Base-by-base conservation (phyloP, 30 jellyfish, hydroid and myxozoan genomes). In the Pseudorhiza aurosa region DNA sequence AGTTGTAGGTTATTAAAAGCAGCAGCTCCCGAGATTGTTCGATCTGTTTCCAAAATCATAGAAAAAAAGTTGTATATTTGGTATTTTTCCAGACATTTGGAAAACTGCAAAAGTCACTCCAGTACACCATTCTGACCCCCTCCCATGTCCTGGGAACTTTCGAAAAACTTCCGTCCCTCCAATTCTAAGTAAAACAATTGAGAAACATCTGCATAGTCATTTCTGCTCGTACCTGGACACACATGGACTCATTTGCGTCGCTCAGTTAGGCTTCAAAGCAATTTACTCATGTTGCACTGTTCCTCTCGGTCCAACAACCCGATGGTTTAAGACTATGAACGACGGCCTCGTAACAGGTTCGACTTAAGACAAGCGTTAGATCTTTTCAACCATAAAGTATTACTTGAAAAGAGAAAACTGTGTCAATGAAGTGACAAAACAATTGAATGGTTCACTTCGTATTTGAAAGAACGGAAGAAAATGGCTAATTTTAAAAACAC, bases 391-490 rank as follows among this genome's bases (percentile, higher is more conserved):
- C 68, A 68, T 68, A 18, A 70, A 45, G 32, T 47, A 44, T 70
- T 46, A 70, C 26, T 44, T 70, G 84, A 70, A 70, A 70, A 46
- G 58, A 36, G 46, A 44, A 70, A 47, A 36, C 63, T 74, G 76
- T 58, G 59, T 59, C 58, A 76, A 42, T 76, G 88, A 79, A 57
- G 70, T 58, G 72, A 59, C 42, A 76, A 76, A 76, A 76, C n/a
- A 76, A 59, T 76, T 36, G 80, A 57, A 76, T 76, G 79, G 79
- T 58, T 58, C 80, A 58, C 88, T 58, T 76, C 88, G 53, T n/a
- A n/a, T n/a, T n/a, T n/a, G n/a, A n/a, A n/a, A 0, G 88, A 76
- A 58, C 81, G 88, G 4, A 76, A 58, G 71, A 68, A 40, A 40
- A 58, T 76, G 79, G 70, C 59, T 57, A 76, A 76, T 75, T 57